Evolutionary conservation across 2,113 vertebrate genomes (phyloP).

Genomic region (Ailuropoda melanoleuca): DNA sequence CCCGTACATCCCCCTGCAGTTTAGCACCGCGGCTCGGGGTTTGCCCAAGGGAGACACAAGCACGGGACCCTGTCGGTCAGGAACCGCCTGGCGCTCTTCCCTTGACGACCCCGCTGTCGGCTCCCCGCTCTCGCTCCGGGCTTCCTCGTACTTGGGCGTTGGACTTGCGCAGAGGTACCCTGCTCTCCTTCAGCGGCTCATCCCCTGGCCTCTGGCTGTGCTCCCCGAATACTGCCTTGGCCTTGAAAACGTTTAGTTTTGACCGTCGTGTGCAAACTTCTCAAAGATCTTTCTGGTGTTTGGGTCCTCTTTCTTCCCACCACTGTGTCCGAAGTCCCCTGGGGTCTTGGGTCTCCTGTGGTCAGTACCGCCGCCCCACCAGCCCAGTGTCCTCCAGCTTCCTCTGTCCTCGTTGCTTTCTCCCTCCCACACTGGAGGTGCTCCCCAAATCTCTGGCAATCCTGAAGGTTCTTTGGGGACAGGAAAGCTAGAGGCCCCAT

Average conservation of each 20-base stretch:
- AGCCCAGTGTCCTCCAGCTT: not conserved
- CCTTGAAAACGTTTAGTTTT: not conserved
- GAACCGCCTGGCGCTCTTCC: not conserved
- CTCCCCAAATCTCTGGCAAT: not conserved
- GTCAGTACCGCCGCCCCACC: accelerated
- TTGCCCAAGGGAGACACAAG: not conserved
- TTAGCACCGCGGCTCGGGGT: not conserved
- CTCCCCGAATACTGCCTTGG: no score
- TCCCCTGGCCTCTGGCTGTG: not conserved
- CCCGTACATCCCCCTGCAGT: not conserved
- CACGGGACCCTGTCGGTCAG: not conserved
- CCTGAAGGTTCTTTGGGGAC: not conserved
- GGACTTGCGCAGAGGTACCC: not conserved
- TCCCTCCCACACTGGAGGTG: not conserved
- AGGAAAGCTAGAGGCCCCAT: no score
- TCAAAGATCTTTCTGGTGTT: not conserved
- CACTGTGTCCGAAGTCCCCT: not conserved
- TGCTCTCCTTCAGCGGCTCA: not conserved
- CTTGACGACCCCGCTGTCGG: accelerated
- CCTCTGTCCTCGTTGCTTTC: not conserved
- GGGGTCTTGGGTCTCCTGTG: not conserved
- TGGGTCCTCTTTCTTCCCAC: no score
- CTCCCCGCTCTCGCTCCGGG: no score
- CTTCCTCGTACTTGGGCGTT: not conserved
- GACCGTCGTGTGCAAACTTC: not conserved